Evolutionary conservation across 2,797 vertebrate species (phyloP).

Genomic region (Ciconia nigra): DNA sequence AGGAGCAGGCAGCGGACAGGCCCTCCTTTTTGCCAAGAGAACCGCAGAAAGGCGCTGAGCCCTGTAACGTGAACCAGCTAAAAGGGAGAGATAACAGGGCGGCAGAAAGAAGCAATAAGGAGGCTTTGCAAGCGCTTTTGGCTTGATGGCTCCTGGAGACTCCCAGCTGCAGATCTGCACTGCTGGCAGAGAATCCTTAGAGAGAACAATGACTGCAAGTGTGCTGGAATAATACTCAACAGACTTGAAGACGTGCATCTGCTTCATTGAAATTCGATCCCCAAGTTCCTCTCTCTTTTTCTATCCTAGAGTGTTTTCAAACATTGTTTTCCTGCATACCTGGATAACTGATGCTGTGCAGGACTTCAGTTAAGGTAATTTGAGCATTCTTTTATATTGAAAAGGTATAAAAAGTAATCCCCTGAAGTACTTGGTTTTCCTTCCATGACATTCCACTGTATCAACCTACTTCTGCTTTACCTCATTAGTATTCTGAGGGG

Average conservation of each 20-base stretch:
- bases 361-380: constrained; percentile 38
- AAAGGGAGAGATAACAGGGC: not conserved
- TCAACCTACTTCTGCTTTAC: not conserved
- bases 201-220: not conserved
- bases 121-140: not conserved
- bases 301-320: not conserved
- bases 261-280: not conserved
- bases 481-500: not conserved
- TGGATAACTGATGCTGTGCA: not conserved
- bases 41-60: not conserved
- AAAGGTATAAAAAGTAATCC: constrained; percentile 45
- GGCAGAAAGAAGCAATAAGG: not conserved
- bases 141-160: not conserved
- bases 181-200: not conserved
- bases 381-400: constrained; percentile 33
- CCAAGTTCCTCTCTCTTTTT: not conserved
- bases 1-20: not conserved
- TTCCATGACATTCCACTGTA: not conserved
- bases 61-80: not conserved
- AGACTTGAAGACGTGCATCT: not conserved
- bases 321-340: not conserved
- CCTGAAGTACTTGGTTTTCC: constrained; percentile 19
- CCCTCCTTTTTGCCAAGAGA: not conserved
- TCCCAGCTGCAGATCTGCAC: not conserved
- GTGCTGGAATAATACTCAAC: not conserved